Evolutionary conservation across 2,888 invertebrate species (phyloP), one percentile per base, ranked within the genome.

Genomic region (Stenodema calcarata): DNA sequence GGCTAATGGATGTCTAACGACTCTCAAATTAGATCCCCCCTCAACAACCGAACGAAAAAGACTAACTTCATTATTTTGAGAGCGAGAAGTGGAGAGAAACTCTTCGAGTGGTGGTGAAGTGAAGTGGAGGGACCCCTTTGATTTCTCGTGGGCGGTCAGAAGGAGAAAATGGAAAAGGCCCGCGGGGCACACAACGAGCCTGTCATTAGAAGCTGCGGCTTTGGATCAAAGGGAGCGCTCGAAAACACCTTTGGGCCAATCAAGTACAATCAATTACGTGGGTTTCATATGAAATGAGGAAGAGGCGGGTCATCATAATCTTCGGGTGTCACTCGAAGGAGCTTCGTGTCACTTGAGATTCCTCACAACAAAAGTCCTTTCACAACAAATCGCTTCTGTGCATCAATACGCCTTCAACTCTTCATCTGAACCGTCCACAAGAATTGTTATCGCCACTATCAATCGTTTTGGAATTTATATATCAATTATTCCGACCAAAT

Each of bases 181-280:
- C 78, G 78, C 78, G 78, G 78, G 78, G 54, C 86, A 28, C 42
- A 35, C 86, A 86, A 86, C 86, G 78, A 86, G 78, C 78, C 86
- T 86, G 86, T 86, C 86, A 86, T 86, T 86, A 86, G 78, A 86
- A 54, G 75, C 42, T 47, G 86, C 86, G 86, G 86, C 78, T 23
- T 54, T 54, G 27, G 73, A 54, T 84, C 84, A 84, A 84, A 75
- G 70, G 84, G 47, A 84, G 16, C 44, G 28, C 70, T 50, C 44
- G 62, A 30, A n/a, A 79, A 86, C 86, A 86, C 86, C 86, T 86
- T 42, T 50, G 76, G 78, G 78, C 86, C 86, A 86, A 86, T 86
- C 78, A 86, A 54, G 78, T 69, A 69, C 86, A 86, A 86, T 86
- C 86, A 86, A 86, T 86, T 86, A 86, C 84, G 84, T 84, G 84